phyloP scores from a whole-genome alignment of 2,888 invertebrate genomes.

The Diadegma fenestrale region DNA sequence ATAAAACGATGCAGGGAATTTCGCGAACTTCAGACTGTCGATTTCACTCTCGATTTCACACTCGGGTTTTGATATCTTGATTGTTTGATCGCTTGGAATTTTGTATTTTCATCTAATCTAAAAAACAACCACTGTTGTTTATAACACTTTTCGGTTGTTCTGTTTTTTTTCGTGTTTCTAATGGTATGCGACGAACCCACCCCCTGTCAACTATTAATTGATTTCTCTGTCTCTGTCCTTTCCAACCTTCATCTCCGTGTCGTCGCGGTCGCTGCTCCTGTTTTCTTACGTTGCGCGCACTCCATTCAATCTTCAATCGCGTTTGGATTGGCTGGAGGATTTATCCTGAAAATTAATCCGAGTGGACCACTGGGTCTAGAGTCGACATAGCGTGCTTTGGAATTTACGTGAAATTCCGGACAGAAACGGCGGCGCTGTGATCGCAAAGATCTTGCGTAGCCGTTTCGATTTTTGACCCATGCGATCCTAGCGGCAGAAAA shows the following conservation, averaged over 20 bases:
- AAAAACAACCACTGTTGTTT: not conserved
- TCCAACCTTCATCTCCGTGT: not conserved
- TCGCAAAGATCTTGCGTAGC: too few species aligned
- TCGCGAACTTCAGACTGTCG: not conserved
- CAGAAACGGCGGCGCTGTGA: too few species aligned
- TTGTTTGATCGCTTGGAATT: slow-evolving; percentile 13
- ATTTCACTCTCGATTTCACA: not conserved
- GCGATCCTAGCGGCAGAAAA: too few species aligned
- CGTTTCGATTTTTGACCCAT: too few species aligned
- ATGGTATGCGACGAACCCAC: not conserved
- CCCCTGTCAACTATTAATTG: not conserved
- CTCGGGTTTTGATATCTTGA: not conserved
- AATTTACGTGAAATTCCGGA: too few species aligned
- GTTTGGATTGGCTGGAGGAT: not conserved
- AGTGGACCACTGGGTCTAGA: too few species aligned
- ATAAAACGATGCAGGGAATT: not conserved
- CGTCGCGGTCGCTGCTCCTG: not conserved
- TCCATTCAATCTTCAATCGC: not conserved
- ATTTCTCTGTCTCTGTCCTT: not conserved
- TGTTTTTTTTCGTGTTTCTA: not conserved
- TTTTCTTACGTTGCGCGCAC: not conserved
- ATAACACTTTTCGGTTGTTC: not conserved
- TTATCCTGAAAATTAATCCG: too few species aligned
- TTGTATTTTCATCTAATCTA: not conserved
- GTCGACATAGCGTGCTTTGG: too few species aligned